Evolutionary conservation across 2,797 vertebrate genomes (phyloP).

Genomic region (Micrastur ruficollis): DNA sequence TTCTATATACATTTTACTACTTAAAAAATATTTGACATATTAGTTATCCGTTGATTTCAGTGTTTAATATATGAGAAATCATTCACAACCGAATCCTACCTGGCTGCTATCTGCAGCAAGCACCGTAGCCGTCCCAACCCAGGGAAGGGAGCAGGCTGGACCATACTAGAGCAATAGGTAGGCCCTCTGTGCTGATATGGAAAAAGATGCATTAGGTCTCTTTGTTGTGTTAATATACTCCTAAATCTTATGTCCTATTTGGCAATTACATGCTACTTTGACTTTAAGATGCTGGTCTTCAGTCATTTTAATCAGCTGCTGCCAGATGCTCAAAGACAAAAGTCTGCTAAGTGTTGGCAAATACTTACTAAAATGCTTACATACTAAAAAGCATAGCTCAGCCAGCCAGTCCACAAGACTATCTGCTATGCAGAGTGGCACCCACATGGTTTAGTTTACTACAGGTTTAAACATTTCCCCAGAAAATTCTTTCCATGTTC

Average conservation of each 20-base stretch:
- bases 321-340: not conserved
- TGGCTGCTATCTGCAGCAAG: not conserved
- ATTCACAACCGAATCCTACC: not conserved
- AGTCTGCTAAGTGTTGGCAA: not conserved
- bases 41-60: not conserved
- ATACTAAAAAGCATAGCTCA: not conserved
- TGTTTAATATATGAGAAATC: not conserved
- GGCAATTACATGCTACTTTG: constrained; percentile 16
- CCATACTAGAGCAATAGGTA: not conserved
- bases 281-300: constrained; percentile 5
- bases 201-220: not conserved
- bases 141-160: not conserved
- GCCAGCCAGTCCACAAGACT: not conserved
- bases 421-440: not conserved
- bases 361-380: not conserved
- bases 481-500: not conserved
- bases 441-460: not conserved
- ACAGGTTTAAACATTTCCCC: not conserved
- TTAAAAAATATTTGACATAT: not conserved
- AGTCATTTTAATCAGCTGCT: not conserved
- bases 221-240: not conserved
- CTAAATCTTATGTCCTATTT: not conserved
- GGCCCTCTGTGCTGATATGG: not conserved
- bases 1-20: not conserved
- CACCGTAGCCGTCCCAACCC: not conserved